Percentiles rank a stretch among this genome's conserved stretches.
Conservation (phyloP, 2,113 vertebrate species). For the Menidia beryllina region DNA sequence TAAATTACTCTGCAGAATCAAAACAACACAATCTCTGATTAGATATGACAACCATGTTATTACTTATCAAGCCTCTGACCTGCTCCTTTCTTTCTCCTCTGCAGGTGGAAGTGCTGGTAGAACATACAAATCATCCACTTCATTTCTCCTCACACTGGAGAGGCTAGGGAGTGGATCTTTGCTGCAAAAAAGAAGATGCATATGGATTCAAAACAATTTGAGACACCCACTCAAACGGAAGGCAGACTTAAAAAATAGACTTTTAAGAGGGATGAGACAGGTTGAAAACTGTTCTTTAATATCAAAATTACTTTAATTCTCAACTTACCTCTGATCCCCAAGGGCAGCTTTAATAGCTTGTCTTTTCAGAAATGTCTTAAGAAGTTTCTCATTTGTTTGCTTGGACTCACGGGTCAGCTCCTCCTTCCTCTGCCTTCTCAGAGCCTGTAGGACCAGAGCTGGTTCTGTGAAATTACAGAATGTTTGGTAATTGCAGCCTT, state of each 20-base stretch:
- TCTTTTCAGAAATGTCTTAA: conserved; percentile 93
- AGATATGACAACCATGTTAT: neutral
- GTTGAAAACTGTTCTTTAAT: neutral
- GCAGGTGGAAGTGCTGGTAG: conserved; percentile 85
- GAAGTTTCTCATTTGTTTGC: conserved; percentile 91
- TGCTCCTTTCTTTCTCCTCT: conserved; percentile 85
- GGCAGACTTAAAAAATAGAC: neutral
- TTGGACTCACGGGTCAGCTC: conserved; percentile 84
- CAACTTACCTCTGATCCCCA: conserved; percentile 84
- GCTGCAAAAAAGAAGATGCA: conserved; percentile 68
- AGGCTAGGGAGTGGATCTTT: conserved; percentile 88
- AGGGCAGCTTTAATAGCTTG: conserved; percentile 92
- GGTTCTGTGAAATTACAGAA: neutral
- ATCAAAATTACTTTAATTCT: too few relatives aligned
- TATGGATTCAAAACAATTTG: neutral
- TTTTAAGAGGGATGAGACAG: neutral
- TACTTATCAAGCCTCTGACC: conserved; percentile 71
- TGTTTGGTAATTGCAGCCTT: neutral
- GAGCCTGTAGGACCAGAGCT: conserved; percentile 78
- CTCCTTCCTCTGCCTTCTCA: conserved; percentile 92
- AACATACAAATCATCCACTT: conserved; percentile 88
- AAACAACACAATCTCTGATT: neutral
- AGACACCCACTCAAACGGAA: neutral
- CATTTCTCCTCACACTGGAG: conserved; percentile 86
- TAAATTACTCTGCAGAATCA: neutral